phyloP scores from a whole-genome alignment of 2,888 invertebrate genomes.

The Agrochola lota region DNA sequence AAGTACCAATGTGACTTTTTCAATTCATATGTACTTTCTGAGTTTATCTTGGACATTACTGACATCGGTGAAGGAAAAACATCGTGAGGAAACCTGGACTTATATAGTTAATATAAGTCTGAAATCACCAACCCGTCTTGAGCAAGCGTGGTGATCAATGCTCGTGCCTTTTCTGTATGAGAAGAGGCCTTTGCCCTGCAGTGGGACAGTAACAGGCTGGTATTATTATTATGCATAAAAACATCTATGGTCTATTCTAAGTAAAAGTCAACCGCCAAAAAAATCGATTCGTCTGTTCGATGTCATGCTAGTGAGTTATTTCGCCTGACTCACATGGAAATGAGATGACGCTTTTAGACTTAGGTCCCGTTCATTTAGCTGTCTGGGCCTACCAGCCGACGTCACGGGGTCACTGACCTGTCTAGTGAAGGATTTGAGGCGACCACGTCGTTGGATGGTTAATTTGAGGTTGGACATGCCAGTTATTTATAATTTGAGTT shows the following conservation, averaged over 20 bases:
- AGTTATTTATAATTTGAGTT: neutral
- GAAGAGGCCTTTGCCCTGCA: no score
- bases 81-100: no score
- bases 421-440: neutral
- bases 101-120: no score
- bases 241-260: neutral
- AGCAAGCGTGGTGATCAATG: no score
- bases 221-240: no score
- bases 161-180: no score
- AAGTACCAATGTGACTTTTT: no score
- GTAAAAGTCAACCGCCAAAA: neutral
- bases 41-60: no score
- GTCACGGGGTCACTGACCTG: slow-evolving; percentile 34
- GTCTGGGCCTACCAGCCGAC: slow-evolving; percentile 31
- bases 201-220: no score
- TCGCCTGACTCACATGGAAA: slow-evolving; percentile 44
- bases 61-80: no score
- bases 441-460: slow-evolving; percentile 11
- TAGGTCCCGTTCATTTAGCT: slow-evolving; percentile 37
- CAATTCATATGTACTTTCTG: no score
- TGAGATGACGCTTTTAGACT: slow-evolving; percentile 36
- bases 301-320: slow-evolving; percentile 24
- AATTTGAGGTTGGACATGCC: neutral
- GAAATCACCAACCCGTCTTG: no score
- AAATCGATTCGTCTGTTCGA: slow-evolving; percentile 30